These are phyloP conservation scores for Hypolimnas misippus DNA, from an alignment of 2,888 invertebrate genomes.

Conservation along the genomic window DNA sequence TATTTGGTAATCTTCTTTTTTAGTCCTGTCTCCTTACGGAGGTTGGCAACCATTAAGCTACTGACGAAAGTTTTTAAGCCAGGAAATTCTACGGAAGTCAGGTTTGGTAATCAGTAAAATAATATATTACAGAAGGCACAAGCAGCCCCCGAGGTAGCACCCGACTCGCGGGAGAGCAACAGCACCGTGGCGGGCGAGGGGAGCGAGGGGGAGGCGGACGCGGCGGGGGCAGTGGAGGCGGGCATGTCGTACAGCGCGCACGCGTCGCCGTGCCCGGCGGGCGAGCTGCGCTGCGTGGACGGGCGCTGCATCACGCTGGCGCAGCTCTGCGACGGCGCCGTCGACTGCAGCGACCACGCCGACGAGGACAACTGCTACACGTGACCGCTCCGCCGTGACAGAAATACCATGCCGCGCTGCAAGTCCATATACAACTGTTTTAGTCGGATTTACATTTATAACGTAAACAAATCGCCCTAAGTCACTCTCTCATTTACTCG, in stretches of 20 bases:
- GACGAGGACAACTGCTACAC: slow-evolving; percentile 86
- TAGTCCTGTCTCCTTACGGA: no score
- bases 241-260: slow-evolving; percentile 58
- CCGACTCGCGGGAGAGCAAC: slow-evolving; percentile 53
- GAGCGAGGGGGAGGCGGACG: background rate
- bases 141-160: slow-evolving; percentile 46
- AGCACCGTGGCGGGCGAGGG: slow-evolving; percentile 43
- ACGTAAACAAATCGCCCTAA: no score
- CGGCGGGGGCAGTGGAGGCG: background rate
- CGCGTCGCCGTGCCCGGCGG: slow-evolving; percentile 78
- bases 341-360: slow-evolving; percentile 86
- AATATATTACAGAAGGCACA: slow-evolving; percentile 55
- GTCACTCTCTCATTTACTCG: no score
- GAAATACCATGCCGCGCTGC: no score
- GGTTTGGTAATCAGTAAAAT: no score
- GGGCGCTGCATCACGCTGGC: slow-evolving; percentile 86
- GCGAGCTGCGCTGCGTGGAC: slow-evolving; percentile 85
- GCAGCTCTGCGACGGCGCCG: slow-evolving; percentile 85
- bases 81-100: no score
- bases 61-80: no score
- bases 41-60: no score
- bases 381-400: no score
- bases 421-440: no score
- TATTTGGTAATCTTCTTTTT: no score
- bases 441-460: no score